phyloP scores from a whole-genome alignment of 2,113 vertebrate species.

The Apus apus region DNA sequence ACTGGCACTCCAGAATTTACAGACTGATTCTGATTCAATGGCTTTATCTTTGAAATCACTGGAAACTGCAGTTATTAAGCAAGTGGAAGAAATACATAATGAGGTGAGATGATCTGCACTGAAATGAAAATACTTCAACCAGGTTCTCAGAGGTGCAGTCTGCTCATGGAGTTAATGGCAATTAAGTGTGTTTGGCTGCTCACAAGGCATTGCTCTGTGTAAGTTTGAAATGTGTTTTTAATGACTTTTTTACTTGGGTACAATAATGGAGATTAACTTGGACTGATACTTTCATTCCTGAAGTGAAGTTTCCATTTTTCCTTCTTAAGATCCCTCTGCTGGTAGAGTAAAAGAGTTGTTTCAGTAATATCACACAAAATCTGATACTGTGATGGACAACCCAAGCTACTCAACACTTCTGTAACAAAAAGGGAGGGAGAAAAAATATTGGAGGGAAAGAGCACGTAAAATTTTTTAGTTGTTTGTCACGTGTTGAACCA shows the following conservation, averaged over 20 bases:
- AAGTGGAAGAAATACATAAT: conserved; percentile 93
- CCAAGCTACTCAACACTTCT: not conserved
- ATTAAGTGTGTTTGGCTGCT: not conserved
- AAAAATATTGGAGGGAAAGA: not conserved
- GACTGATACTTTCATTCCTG: not conserved
- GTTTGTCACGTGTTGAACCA: not conserved
- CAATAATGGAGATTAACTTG: not conserved
- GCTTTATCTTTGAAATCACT: conserved; percentile 81
- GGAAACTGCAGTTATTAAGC: conserved; percentile 80
- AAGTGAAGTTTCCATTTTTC: not conserved
- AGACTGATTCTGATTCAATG: conserved; percentile 69
- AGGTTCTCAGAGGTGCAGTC: not conserved
- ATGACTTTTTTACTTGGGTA: not conserved
- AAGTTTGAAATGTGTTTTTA: not conserved
- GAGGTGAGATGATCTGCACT: conserved; percentile 81
- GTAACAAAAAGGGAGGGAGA: not conserved
- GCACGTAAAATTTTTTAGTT: not conserved
- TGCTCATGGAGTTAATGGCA: not conserved
- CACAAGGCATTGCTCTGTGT: not conserved
- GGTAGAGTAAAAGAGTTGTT: not conserved
- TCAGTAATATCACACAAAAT: not conserved
- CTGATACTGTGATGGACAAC: not conserved
- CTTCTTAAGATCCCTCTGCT: conserved; percentile 32
- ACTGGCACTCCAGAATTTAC: conserved; percentile 87
- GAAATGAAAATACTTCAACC: not conserved